Conservation (phyloP, 2,113 vertebrate genomes). For the Dipodomys stephensi region DNA sequence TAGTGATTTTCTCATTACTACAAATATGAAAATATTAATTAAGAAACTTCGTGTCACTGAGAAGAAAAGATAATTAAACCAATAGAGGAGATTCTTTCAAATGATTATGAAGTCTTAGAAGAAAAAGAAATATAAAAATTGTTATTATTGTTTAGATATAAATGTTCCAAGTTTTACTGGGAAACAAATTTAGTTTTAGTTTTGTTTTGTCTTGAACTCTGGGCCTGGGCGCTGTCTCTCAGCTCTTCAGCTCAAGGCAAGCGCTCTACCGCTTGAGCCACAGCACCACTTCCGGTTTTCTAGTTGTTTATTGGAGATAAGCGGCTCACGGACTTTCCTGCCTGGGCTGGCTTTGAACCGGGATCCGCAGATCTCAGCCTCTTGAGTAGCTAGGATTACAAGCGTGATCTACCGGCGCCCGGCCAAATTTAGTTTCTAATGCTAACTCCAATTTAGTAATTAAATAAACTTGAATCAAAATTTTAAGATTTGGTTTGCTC, state of each 20-base stretch:
- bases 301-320: too few relatives aligned
- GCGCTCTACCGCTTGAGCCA: too few relatives aligned
- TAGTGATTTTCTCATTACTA: not conserved
- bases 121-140: constrained; percentile 28
- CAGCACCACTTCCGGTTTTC: too few relatives aligned
- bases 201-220: too few relatives aligned
- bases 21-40: not conserved
- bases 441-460: not conserved
- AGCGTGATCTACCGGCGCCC: too few relatives aligned
- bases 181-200: not conserved
- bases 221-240: too few relatives aligned
- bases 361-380: too few relatives aligned
- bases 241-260: too few relatives aligned
- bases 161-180: not conserved
- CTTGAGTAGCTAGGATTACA: too few relatives aligned
- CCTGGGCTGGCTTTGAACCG: too few relatives aligned
- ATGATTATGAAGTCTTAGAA: not conserved
- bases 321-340: too few relatives aligned
- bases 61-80: not conserved
- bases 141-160: not conserved
- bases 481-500: not conserved
- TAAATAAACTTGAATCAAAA: not conserved
- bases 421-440: not conserved
- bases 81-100: not conserved
- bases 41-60: not conserved